Conservation (phyloP, 2,113 vertebrate species). For the Heteronetta atricapilla region DNA sequence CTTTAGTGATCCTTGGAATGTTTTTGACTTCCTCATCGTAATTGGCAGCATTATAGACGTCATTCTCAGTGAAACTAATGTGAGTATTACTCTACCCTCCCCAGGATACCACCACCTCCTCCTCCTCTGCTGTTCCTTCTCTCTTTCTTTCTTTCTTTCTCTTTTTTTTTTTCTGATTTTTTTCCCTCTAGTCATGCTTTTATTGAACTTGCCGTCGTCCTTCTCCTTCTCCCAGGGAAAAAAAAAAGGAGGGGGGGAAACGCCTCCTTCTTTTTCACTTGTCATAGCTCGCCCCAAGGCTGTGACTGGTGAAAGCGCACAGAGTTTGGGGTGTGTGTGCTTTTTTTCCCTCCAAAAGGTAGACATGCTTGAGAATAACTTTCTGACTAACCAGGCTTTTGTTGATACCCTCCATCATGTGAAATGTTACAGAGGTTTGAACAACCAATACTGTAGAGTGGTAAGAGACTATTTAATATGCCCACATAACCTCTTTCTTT, state of each 20-base stretch:
- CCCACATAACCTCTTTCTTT: conserved; percentile 93
- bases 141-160: conserved; percentile 69
- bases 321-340: conserved; percentile 73
- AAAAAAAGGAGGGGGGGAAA: conserved; percentile 71
- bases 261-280: conserved; percentile 78
- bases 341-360: conserved; percentile 71
- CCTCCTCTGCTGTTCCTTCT: conserved; percentile 66
- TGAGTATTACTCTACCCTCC: conserved; percentile 91
- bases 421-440: conserved; percentile 78
- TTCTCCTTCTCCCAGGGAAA: conserved; percentile 77
- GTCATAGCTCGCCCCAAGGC: conserved; percentile 68
- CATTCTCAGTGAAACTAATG: conserved; percentile 99
- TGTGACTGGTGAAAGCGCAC: conserved; percentile 71
- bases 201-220: conserved; percentile 81
- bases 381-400: conserved; percentile 81
- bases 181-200: conserved; percentile 76
- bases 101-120: conserved; percentile 77
- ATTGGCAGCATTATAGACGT: conserved; percentile 99
- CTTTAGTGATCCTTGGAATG: conserved; percentile 99
- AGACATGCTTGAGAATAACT: conserved; percentile 68
- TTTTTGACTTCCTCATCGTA: conserved; percentile 99
- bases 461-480: conserved; percentile 82
- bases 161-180: conserved; percentile 61
- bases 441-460: conserved; percentile 79
- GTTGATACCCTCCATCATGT: conserved; percentile 77